These are phyloP conservation scores for Chrysopa pallens DNA, from an alignment of 1,140 invertebrate species.

Conservation along the genomic window DNA sequence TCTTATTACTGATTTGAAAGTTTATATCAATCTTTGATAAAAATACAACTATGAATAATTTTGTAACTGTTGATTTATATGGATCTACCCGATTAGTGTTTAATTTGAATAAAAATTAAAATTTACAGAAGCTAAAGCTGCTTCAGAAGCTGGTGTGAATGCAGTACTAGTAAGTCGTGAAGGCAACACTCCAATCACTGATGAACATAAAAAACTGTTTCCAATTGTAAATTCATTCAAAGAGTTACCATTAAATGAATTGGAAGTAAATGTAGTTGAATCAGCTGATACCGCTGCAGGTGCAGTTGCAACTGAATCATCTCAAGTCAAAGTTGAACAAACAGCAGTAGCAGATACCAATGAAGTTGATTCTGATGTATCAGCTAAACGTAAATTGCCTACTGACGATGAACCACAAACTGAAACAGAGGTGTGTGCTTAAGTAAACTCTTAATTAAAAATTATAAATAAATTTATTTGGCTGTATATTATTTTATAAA, in stretches of 20 bases:
- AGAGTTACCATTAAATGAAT: conserved; percentile 22
- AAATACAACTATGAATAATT: too few relatives aligned
- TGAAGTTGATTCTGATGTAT: conserved; percentile 8
- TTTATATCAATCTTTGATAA: too few relatives aligned
- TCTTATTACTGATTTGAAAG: too few relatives aligned
- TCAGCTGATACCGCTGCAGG: conserved; percentile 17
- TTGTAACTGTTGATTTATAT: too few relatives aligned
- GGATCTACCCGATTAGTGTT: too few relatives aligned
- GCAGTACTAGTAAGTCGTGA: conserved; percentile 46
- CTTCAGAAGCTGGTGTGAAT: conserved; percentile 44
- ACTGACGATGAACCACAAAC: conserved; percentile 11
- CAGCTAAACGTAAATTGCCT: conserved; percentile 23
- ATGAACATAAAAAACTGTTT: conserved; percentile 34
- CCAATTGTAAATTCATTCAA: conserved; percentile 31
- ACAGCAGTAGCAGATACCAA: too few relatives aligned
- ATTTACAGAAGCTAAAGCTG: conserved; percentile 57
- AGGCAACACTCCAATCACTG: conserved; percentile 45
- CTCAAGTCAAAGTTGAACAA: too few relatives aligned
- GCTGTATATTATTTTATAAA: too few relatives aligned
- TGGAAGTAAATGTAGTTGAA: conserved; percentile 16
- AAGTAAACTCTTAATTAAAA: too few relatives aligned
- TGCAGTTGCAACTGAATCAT: conserved; percentile 9
- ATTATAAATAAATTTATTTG: too few relatives aligned
- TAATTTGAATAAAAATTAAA: too few relatives aligned
- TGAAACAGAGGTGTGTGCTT: conserved; percentile 8